Evolutionary conservation across 2,888 invertebrate genomes (phyloP), one percentile per base, ranked within the genome.

Genomic region (Cryptocheilus praepositus): DNA sequence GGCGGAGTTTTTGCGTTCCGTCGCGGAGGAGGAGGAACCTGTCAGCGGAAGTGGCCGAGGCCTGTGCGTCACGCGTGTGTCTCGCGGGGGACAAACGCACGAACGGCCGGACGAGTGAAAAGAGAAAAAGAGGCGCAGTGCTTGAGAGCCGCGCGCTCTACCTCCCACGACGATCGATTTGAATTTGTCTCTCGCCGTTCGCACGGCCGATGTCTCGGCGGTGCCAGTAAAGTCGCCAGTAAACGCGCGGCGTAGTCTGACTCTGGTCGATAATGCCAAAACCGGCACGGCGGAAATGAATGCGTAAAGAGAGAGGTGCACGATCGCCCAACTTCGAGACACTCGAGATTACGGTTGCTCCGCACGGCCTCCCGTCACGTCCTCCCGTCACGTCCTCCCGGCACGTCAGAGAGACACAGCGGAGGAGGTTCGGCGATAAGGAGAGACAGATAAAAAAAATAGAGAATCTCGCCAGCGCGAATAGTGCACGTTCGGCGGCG

Each of bases 221-320:
- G n/a, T n/a, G n/a, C n/a, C n/a, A n/a, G n/a, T n/a, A n/a, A n/a
- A 7, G 11, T 7, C 13, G 28, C 36, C 36, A 36, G 36, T 11
- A 1, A 36, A 7, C 36, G 36, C 36, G 36, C 36, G 8, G 11
- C 7, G 11, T 36, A 36, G 36, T 36, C 36, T 36, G 3, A 4
- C 49, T 49, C 19, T 49, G 18, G 54, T 64, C 61, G 63, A 45
- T 70, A 77, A 72, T 77, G 61, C 68, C 62, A 68, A 46, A 36
- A 36, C 36, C 36, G 36, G 36, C 36, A 36, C 36, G 36, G 43
- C 15, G 64, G 57, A 68, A 49, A 46, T 13, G 22, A 13, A 19
- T 11, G 55, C 21, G 55, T 64, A 22, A 43, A 54, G 45, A 52
- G 28, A 49, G 62, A 56, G 36, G 54, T 54, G 28, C 25, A 54